Evolutionary conservation across 1,140 invertebrate species (phyloP).

Genomic region (Coptotermes formosanus): DNA sequence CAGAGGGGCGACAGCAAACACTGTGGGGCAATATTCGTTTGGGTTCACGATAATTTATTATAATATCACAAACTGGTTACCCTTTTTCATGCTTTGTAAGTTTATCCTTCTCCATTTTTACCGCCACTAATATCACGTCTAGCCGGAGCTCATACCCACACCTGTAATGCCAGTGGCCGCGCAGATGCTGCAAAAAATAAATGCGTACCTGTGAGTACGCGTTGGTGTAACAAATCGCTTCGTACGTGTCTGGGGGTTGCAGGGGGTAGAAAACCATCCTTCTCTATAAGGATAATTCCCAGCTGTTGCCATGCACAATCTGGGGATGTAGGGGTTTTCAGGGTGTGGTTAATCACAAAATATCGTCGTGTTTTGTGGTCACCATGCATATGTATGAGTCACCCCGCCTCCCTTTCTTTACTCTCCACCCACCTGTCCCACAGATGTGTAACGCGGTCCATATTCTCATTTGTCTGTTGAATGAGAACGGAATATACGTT

Average conservation of each 20-base stretch:
- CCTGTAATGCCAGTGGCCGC: not conserved
- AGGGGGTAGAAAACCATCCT: not conserved
- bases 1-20: no score
- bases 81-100: not conserved
- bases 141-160: not conserved
- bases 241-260: not conserved
- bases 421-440: not conserved
- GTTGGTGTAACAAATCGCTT: not conserved
- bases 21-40: not conserved
- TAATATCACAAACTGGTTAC: not conserved
- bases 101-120: not conserved
- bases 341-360: not conserved
- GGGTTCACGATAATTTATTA: not conserved
- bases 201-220: not conserved
- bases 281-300: conserved; percentile 16
- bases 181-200: not conserved
- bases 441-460: not conserved
- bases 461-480: not conserved
- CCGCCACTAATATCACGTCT: not conserved
- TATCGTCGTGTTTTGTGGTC: not conserved
- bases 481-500: not conserved
- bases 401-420: not conserved
- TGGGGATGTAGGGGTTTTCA: not conserved
- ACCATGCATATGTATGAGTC: not conserved
- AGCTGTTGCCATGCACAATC: not conserved